Evolutionary conservation across 2,113 vertebrate species (phyloP).

Genomic region (Leptobrachium ailaonicum): DNA sequence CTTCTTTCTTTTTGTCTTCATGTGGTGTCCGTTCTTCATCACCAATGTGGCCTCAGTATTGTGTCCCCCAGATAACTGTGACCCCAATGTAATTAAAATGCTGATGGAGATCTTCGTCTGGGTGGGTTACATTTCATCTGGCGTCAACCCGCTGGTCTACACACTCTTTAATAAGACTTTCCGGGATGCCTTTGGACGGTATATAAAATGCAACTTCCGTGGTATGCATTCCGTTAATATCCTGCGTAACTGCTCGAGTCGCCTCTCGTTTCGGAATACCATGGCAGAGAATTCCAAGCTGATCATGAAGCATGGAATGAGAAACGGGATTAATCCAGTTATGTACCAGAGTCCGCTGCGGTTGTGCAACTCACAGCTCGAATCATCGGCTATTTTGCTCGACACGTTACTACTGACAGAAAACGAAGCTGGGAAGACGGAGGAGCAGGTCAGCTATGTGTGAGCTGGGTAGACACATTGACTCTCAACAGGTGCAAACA

Average conservation of each 20-base stretch:
- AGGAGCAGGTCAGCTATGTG: conserved; percentile 83
- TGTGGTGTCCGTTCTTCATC: conserved; percentile 99
- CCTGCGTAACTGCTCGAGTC: conserved; percentile 68
- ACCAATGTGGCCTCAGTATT: conserved; percentile 90
- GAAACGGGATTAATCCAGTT: conserved; percentile 80
- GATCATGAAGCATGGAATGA: conserved; percentile 84
- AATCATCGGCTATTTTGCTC: conserved; percentile 73
- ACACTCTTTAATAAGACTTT: conserved; percentile 98
- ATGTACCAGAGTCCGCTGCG: conserved; percentile 82
- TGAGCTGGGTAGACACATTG: conserved; percentile 55
- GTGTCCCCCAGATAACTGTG: conserved; percentile 75
- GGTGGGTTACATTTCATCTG: conserved; percentile 95
- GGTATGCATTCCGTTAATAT: conserved; percentile 60
- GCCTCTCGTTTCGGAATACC: conserved; percentile 79
- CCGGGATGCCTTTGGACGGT: conserved; percentile 88
- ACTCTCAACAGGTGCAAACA: not conserved
- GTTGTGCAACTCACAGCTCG: conserved; percentile 67
- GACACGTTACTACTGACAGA: conserved; percentile 83
- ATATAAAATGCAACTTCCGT: conserved; percentile 89
- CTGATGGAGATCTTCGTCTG: conserved; percentile 96
- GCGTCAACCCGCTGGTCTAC: conserved; percentile 94
- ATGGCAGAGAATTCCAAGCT: conserved; percentile 86
- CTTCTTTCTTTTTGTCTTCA: conserved; percentile 91
- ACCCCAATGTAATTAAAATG: conserved; percentile 69
- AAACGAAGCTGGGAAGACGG: conserved; percentile 77